Base-by-base conservation (phyloP, 2,888 invertebrate species). In the Stegophylla sp. region DNA sequence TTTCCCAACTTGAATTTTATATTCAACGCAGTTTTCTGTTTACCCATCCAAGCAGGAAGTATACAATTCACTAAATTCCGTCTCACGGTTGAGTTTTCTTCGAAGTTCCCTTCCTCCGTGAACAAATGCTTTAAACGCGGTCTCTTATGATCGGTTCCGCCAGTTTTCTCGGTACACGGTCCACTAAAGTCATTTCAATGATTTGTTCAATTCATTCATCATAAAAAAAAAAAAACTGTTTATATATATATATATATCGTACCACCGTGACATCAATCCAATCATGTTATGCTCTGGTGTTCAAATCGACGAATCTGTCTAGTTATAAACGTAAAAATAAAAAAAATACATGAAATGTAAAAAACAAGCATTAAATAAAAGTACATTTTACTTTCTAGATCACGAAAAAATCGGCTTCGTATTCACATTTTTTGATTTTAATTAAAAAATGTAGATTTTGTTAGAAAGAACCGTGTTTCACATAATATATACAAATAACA, bases 101-200 rank as follows among this genome's bases (percentile, higher is more conserved):
- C 64, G 51, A 59, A 43, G 23, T 34, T 7, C 61, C 45, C 61
- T 28, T 28, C 48, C 43, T 26, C 51, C 26, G 41, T 66, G 66
- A 66, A 64, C 76, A 64, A 76, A 76, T 66, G 64, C 76, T 73
- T 7, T 26, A 53, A 56, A 56, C 43, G n/a, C 75, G 26, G 66
- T 66, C 51, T 64, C 43, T 45, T 59, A 48, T 43, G 59, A 77
- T 77, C 69, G 77, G 77, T 77, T 77, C 77, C 77, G 77, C 77
- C 69, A 56, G 77, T 77, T 77, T 77, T 69, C 77, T 69, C 67
- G 66, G 76, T 76, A n/a, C 76, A 76, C 76, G 76, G 76, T 77
- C 69, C 69, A 69, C 69, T 69, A 69, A 59, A 77, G 56, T 69
- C 77, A n/a, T 77, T 77, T 69, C 76, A 56, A 76, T 56, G 76